Conservation (phyloP, 2,888 invertebrate species). For the Petrolisthes cinctipes region DNA sequence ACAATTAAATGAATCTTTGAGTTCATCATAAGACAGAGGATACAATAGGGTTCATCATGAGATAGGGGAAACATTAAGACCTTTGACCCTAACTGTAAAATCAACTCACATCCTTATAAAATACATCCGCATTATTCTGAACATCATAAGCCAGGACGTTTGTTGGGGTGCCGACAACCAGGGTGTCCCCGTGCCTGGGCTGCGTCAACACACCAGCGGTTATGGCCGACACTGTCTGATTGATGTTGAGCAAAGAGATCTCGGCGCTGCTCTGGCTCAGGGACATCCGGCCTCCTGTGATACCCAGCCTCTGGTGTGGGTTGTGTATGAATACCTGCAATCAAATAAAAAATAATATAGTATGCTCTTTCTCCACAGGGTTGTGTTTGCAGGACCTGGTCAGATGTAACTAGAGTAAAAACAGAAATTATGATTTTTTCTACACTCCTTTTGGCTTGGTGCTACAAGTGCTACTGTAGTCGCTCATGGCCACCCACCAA, state of each 20-base stretch:
- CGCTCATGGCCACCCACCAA: too few species aligned
- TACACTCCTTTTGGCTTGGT: too few species aligned
- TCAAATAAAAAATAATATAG: conserved; percentile 25
- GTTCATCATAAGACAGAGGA: too few species aligned
- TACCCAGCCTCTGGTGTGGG: conserved; percentile 78
- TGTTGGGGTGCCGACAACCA: conserved; percentile 84
- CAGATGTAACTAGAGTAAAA: not conserved
- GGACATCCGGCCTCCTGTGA: conserved; percentile 75
- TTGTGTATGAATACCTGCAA: conserved; percentile 85
- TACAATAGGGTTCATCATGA: too few species aligned
- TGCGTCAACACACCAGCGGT: conserved; percentile 77
- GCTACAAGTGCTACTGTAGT: too few species aligned
- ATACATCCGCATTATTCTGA: conserved; percentile 89
- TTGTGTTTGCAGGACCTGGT: not conserved
- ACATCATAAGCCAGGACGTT: conserved; percentile 88
- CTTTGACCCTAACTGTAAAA: too few species aligned
- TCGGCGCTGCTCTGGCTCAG: conserved; percentile 78
- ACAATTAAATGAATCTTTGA: too few species aligned
- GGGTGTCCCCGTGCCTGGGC: conserved; percentile 66
- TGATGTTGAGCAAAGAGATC: conserved; percentile 80
- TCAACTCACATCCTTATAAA: conserved; percentile 82
- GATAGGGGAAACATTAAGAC: too few species aligned
- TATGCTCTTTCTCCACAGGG: not conserved
- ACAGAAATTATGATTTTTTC: too few species aligned
- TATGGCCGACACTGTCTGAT: conserved; percentile 83